phyloP scores from a whole-genome alignment of 2,797 vertebrate species.

The Bufotes viridis region DNA sequence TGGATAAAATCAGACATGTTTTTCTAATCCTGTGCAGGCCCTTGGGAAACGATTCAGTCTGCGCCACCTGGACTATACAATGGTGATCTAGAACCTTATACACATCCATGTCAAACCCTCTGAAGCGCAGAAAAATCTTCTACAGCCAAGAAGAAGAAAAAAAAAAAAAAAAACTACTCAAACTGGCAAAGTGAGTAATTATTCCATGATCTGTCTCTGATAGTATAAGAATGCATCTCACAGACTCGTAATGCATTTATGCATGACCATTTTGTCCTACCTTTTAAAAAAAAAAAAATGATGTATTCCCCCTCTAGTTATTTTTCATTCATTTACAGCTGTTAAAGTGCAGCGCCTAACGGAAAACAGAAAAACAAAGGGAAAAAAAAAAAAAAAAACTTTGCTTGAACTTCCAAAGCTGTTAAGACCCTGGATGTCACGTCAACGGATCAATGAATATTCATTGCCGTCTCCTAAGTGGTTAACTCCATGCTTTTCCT shows the following conservation, averaged over 20 bases:
- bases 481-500: slow-evolving; percentile 73
- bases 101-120: neutral
- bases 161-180: neutral
- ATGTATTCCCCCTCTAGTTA: slow-evolving; percentile 18
- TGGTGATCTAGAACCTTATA: neutral
- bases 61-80: neutral
- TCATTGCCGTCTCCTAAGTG: slow-evolving; percentile 71
- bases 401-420: slow-evolving; percentile 62
- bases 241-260: slow-evolving; percentile 10
- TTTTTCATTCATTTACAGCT: slow-evolving; percentile 25
- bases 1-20: no score
- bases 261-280: slow-evolving; percentile 10
- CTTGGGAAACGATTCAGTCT: no score
- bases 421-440: slow-evolving; percentile 68
- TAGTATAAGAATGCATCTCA: neutral
- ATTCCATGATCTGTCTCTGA: slow-evolving; percentile 13
- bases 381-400: slow-evolving; percentile 53
- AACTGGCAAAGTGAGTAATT: neutral
- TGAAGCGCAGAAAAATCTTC: neutral
- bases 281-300: slow-evolving; percentile 11
- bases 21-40: no score
- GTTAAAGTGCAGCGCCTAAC: slow-evolving; percentile 32
- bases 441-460: slow-evolving; percentile 75
- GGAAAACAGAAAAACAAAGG: slow-evolving; percentile 52
- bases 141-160: neutral